Conservation (phyloP, 2,888 invertebrate species). For the Petrophora chlorosata region DNA sequence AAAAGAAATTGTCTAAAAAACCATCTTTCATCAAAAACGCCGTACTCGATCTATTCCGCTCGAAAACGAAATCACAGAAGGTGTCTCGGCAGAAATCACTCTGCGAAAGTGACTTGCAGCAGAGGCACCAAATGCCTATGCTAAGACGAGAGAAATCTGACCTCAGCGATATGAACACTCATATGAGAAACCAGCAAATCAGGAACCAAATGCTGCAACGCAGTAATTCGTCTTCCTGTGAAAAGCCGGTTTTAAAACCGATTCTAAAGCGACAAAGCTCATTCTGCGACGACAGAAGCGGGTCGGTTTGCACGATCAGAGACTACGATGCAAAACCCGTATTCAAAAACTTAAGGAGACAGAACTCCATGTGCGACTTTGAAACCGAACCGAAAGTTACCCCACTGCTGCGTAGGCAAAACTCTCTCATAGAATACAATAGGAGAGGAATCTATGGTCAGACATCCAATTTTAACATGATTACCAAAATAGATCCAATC, state of each 20-base stretch:
- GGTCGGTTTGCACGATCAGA: conserved; percentile 73
- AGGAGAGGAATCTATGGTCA: conserved; percentile 77
- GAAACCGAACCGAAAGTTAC: conserved; percentile 83
- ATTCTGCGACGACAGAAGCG: conserved; percentile 77
- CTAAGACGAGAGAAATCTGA: conserved; percentile 78
- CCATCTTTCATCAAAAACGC: conserved; percentile 83
- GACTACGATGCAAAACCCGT: conserved; percentile 77
- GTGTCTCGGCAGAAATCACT: conserved; percentile 80
- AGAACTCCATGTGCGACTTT: conserved; percentile 81
- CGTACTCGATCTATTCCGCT: conserved; percentile 80
- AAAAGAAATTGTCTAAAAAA: conserved; percentile 83
- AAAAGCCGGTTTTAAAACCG: conserved; percentile 74
- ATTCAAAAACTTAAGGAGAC: conserved; percentile 67
- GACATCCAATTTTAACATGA: conserved; percentile 78
- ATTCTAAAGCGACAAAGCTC: conserved; percentile 80
- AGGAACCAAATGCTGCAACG: conserved; percentile 78
- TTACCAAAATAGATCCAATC: conserved; percentile 82
- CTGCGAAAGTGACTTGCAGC: conserved; percentile 77
- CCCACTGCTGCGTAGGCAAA: conserved; percentile 79
- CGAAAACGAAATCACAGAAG: conserved; percentile 80
- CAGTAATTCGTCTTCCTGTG: conserved; percentile 79
- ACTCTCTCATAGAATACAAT: conserved; percentile 80
- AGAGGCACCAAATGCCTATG: conserved; percentile 68
- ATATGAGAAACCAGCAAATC: conserved; percentile 73
- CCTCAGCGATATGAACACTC: conserved; percentile 69